These are phyloP conservation scores for Neolamprologus toae DNA, from an alignment of 2,113 vertebrate species.

Conservation along the genomic window DNA sequence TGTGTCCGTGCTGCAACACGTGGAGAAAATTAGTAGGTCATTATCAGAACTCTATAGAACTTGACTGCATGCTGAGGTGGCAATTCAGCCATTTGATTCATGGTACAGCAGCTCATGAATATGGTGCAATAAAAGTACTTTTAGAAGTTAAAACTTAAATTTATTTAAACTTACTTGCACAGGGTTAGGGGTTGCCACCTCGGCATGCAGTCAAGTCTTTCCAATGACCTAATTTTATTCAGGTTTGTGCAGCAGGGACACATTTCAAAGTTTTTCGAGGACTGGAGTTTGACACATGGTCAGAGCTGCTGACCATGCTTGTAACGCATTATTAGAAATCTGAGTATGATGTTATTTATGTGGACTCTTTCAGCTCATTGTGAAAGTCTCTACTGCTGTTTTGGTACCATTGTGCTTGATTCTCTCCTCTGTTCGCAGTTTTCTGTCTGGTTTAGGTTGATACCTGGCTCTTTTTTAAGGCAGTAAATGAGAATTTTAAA, in stretches of 20 bases:
- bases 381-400: not conserved
- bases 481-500: not conserved
- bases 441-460: not conserved
- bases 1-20: not conserved
- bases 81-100: not conserved
- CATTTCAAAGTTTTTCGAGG: not conserved
- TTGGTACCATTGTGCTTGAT: not conserved
- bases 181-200: not conserved
- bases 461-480: not conserved
- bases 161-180: not conserved
- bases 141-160: not conserved
- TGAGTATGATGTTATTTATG: not conserved
- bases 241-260: not conserved
- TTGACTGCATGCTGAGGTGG: not conserved
- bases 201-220: not conserved
- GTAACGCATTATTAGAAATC: not conserved
- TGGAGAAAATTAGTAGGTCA: not conserved
- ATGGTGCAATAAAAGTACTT: not conserved
- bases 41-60: not conserved
- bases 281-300: not conserved
- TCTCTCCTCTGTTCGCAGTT: not conserved
- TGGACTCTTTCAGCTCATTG: not conserved
- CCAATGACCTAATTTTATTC: not conserved
- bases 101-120: not conserved
- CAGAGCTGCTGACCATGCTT: not conserved